These are phyloP conservation scores for Sarcophaga carnaria DNA, from an alignment of 2,888 invertebrate genomes.

Conservation along the genomic window DNA sequence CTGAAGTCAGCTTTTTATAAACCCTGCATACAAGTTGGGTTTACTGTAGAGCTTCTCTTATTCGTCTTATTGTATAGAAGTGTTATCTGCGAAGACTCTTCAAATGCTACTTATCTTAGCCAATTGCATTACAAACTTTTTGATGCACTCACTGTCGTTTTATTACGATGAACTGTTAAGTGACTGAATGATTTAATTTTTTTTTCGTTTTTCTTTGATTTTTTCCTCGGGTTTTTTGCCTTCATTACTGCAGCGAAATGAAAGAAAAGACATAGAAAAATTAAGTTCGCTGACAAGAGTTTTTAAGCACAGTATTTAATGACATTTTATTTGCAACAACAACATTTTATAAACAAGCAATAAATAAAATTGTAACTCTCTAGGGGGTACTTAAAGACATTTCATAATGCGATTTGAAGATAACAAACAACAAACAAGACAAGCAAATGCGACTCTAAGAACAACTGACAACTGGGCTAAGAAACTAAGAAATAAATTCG, in stretches of 20 bases:
- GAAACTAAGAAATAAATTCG: neutral
- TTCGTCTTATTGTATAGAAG: neutral
- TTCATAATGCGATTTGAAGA: no score
- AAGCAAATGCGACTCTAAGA: neutral
- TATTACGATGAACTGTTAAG: constrained; percentile 37
- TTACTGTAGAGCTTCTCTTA: neutral
- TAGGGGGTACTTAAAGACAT: constrained; percentile 16
- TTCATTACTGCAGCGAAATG: neutral
- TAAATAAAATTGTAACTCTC: constrained; percentile 45
- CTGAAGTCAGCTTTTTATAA: no score
- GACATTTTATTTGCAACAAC: constrained; percentile 35
- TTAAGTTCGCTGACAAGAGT: constrained; percentile 21
- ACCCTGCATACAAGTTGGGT: neutral
- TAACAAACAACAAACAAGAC: constrained; percentile 1
- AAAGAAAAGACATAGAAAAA: neutral
- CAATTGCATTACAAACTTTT: no score
- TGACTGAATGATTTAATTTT: constrained; percentile 27
- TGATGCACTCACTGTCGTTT: no score
- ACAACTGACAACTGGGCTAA: no score
- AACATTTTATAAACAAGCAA: constrained; percentile 54
- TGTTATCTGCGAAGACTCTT: no score
- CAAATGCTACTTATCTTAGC: no score
- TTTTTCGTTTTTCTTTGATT: neutral
- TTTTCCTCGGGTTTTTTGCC: no score
- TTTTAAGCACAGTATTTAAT: constrained; percentile 42